phyloP scores from a whole-genome alignment of 2,113 vertebrate species.

The Nematolebias whitei region DNA sequence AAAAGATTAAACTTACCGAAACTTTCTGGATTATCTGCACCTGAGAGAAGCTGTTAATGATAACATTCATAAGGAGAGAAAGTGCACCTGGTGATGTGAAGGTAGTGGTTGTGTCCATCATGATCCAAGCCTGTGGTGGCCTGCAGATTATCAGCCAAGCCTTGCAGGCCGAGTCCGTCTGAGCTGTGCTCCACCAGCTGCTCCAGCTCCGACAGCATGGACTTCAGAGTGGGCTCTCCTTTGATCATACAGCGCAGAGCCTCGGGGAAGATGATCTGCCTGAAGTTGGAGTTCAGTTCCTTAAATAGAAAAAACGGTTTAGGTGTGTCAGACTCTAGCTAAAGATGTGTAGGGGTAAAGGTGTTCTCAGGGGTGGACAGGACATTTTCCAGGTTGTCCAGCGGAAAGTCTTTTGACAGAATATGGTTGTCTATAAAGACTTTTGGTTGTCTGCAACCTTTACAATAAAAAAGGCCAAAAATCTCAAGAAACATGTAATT shows the following conservation, averaged over 20 bases:
- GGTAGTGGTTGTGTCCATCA: conserved; percentile 88
- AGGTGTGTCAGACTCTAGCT: not conserved
- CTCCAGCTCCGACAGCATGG: conserved; percentile 92
- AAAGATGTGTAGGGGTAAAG: too few relatives aligned
- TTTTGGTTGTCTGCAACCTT: too few relatives aligned
- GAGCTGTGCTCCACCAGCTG: conserved; percentile 93
- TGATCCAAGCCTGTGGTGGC: conserved; percentile 88
- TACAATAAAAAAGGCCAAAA: too few relatives aligned
- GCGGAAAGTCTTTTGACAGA: too few relatives aligned
- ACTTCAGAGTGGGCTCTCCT: conserved; percentile 93
- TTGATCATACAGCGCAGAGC: conserved; percentile 95
- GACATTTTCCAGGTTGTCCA: too few relatives aligned
- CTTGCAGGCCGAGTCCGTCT: conserved; percentile 89
- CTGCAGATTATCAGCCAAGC: conserved; percentile 88
- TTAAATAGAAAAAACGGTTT: conserved; percentile 43
- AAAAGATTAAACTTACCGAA: too few relatives aligned
- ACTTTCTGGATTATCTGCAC: too few relatives aligned
- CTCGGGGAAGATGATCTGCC: conserved; percentile 98
- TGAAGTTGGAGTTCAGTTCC: conserved; percentile 98
- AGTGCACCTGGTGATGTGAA: conserved; percentile 87
- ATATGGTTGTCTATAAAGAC: too few relatives aligned
- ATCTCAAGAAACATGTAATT: too few relatives aligned
- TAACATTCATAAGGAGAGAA: not conserved
- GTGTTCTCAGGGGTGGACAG: too few relatives aligned
- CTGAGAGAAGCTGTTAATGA: too few relatives aligned